A percentile compares a stretch with the other conserved stretches of the same genome.
Conservation (phyloP, 2,797 vertebrate genomes). For the Leuciscus waleckii region DNA sequence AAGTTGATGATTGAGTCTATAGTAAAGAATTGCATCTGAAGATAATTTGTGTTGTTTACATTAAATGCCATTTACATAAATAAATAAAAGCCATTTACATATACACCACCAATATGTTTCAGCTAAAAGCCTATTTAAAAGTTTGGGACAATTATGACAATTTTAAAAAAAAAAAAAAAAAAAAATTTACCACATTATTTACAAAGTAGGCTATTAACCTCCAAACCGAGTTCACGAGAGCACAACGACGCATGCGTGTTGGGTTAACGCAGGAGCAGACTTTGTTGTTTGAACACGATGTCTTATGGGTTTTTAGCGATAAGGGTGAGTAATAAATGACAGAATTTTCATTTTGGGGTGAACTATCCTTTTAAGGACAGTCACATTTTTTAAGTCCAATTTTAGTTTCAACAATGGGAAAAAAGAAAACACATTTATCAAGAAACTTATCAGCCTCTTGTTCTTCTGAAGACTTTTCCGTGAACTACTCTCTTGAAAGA, state of each 20-base stretch:
- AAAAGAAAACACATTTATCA: not conserved
- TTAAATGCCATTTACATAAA: not conserved
- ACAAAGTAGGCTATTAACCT: too few species aligned
- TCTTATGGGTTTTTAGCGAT: too few species aligned
- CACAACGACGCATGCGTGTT: too few species aligned
- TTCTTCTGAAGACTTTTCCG: slow-evolving; percentile 1
- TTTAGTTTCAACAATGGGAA: not conserved
- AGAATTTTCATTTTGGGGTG: not conserved
- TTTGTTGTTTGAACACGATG: too few species aligned
- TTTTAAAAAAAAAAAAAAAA: too few species aligned
- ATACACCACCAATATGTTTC: not conserved
- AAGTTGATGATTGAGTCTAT: not conserved
- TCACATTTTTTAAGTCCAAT: not conserved
- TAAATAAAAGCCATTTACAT: not conserved
- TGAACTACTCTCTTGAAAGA: slow-evolving; percentile 9
- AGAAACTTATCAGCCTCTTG: slow-evolving; percentile 16
- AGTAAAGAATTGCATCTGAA: not conserved
- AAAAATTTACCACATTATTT: too few species aligned
- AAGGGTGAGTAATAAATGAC: too few species aligned
- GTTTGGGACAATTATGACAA: not conserved
- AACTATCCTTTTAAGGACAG: not conserved
- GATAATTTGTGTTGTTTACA: not conserved
- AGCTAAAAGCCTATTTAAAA: not conserved
- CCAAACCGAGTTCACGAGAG: too few species aligned
- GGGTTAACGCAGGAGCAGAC: too few species aligned